These are phyloP conservation scores for Ageneiosus marmoratus DNA, from an alignment of 2,113 vertebrate species.

Conservation along the genomic window DNA sequence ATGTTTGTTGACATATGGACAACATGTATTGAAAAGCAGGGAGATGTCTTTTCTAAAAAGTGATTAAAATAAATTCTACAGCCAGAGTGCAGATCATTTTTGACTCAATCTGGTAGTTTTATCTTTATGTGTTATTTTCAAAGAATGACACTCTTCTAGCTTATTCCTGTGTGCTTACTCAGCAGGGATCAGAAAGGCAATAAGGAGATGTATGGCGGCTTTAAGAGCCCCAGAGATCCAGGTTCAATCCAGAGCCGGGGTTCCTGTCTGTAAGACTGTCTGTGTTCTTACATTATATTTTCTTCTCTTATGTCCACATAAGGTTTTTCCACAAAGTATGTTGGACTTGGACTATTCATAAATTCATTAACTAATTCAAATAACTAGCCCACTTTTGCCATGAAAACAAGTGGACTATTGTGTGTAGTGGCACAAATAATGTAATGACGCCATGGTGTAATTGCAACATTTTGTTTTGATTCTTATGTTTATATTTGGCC, in stretches of 20 bases:
- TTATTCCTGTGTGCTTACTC: not conserved
- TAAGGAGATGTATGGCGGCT: not conserved
- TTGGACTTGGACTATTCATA: not conserved
- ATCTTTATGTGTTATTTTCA: not conserved
- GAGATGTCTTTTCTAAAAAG: too few relatives aligned
- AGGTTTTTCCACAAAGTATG: not conserved
- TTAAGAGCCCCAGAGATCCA: not conserved
- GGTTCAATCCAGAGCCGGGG: not conserved
- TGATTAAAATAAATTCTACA: too few relatives aligned
- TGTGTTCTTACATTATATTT: not conserved
- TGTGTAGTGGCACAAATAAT: too few relatives aligned
- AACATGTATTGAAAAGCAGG: too few relatives aligned
- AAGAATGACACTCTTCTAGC: not conserved
- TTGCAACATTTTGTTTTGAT: too few relatives aligned
- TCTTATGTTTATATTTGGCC: not conserved
- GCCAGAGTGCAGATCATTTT: too few relatives aligned
- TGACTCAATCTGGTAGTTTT: too few relatives aligned
- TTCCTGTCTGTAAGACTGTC: not conserved
- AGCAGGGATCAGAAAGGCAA: too few relatives aligned
- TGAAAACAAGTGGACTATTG: not conserved
- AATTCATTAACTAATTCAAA: too few relatives aligned
- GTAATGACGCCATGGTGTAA: too few relatives aligned
- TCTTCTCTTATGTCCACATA: not conserved
- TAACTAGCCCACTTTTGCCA: not conserved
- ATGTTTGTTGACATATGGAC: too few relatives aligned